These are phyloP conservation scores for Agrochola litura DNA, from an alignment of 2,888 invertebrate genomes.

Conservation along the genomic window DNA sequence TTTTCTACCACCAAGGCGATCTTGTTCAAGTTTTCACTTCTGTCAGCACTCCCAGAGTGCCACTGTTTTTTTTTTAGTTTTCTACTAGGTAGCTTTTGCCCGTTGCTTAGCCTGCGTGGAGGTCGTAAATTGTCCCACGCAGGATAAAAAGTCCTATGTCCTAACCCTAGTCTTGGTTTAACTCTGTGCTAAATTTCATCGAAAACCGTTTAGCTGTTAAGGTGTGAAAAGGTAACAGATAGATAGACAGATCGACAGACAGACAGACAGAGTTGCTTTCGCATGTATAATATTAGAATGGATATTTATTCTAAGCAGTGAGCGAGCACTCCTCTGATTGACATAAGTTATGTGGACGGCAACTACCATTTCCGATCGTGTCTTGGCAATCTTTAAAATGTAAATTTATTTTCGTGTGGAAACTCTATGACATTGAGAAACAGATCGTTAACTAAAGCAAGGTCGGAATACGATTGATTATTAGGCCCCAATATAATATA, in stretches of 20 bases:
- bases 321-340: constrained; percentile 30
- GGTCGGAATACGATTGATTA: constrained; percentile 60
- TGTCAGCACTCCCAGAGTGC: no score
- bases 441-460: constrained; percentile 68
- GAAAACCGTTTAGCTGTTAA: no score
- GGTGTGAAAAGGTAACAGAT: no score
- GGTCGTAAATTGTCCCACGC: no score
- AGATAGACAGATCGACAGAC: no score
- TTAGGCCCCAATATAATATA: constrained; percentile 38
- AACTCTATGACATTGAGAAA: constrained; percentile 65
- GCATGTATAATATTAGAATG: no score
- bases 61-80: not conserved
- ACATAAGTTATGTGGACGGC: constrained; percentile 39
- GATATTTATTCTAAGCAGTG: not conserved
- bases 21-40: no score
- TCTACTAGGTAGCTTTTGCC: not conserved
- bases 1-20: no score
- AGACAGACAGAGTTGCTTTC: no score
- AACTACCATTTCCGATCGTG: constrained; percentile 56
- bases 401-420: constrained; percentile 64
- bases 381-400: constrained; percentile 47
- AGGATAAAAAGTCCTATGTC: not conserved
- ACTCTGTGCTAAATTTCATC: not conserved
- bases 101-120: not conserved
- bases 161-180: not conserved